Conservation (phyloP, 2,113 vertebrate species). For the Buteo buteo region DNA sequence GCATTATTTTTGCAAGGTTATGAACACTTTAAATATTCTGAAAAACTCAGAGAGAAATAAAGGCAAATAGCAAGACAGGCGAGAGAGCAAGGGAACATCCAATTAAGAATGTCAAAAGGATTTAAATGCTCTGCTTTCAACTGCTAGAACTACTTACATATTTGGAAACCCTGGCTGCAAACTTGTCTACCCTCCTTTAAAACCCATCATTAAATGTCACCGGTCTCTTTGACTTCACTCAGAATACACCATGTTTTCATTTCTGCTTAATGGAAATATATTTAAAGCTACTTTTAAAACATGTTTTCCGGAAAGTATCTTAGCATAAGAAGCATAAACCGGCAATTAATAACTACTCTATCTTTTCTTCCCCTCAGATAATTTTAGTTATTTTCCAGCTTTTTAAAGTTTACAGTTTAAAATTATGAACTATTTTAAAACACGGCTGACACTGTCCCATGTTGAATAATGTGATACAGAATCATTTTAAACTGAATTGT, state of each 20-base stretch:
- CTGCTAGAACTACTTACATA: constrained; percentile 22
- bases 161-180: neutral
- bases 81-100: neutral
- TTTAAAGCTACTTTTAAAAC: neutral
- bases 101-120: constrained; percentile 59
- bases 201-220: constrained; percentile 39
- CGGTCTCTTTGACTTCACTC: neutral
- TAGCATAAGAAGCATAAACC: neutral
- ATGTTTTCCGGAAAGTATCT: neutral
- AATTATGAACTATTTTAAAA: neutral
- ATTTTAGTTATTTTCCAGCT: neutral
- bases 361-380: neutral
- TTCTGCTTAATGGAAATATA: neutral
- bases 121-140: constrained; percentile 33
- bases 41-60: neutral
- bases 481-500: neutral
- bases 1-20: neutral
- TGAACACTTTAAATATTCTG: neutral
- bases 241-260: neutral
- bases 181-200: constrained; percentile 26
- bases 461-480: neutral
- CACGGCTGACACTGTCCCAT: neutral
- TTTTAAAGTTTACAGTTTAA: neutral
- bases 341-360: neutral
- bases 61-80: neutral